phyloP scores from a whole-genome alignment of 2,888 invertebrate species.

The Oligia strigilis region DNA sequence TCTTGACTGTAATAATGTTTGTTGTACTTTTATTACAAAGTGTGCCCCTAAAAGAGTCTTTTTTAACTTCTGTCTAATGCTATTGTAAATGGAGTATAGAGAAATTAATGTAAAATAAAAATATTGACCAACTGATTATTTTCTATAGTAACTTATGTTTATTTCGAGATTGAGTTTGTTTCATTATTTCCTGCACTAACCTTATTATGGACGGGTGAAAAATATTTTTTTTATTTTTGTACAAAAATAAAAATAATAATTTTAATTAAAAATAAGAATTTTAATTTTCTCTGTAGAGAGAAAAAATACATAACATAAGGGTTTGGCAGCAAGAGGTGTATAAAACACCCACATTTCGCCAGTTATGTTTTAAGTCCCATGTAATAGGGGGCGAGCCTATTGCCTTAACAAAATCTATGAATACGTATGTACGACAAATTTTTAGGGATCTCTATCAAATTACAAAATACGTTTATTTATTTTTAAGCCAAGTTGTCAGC shows the following conservation, averaged over 20 bases:
- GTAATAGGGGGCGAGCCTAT: background rate
- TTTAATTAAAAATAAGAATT: conserved; percentile 10
- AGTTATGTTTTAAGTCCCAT: background rate
- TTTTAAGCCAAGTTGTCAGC: conserved; percentile 57
- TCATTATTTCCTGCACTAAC: conserved; percentile 40
- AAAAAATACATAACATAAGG: background rate
- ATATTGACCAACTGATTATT: background rate
- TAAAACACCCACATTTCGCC: no score
- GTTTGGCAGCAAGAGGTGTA: background rate
- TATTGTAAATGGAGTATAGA: no score
- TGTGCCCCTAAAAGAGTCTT: no score
- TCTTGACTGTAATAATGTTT: no score
- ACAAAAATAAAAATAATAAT: conserved; percentile 23
- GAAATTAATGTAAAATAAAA: conserved; percentile 5
- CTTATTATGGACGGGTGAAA: conserved; percentile 40
- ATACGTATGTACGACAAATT: conserved; percentile 9
- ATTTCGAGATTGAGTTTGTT: conserved; percentile 15
- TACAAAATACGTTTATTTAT: conserved; percentile 64
- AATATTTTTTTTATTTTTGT: conserved; percentile 17
- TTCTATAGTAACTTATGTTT: conserved; percentile 8
- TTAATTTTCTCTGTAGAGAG: background rate
- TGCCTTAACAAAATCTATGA: conserved; percentile 1
- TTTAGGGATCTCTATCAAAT: conserved; percentile 37
- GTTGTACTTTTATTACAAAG: no score
- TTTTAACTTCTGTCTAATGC: no score